Evolutionary conservation across 2,888 invertebrate species (phyloP).

Genomic region (Leptinotarsa peninsularis): DNA sequence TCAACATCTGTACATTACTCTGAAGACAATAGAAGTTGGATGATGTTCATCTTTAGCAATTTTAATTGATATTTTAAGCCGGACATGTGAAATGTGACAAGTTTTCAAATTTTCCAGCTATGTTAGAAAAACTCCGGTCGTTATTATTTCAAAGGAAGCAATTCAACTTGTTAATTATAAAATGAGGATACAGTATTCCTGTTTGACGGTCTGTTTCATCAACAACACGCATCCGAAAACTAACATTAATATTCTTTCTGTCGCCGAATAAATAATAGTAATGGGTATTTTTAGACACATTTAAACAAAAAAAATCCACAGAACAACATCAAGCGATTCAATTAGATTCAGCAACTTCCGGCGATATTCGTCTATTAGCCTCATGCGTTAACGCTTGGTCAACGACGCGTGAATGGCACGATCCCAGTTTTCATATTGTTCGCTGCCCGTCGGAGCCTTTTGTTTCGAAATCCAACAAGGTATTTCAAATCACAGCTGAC

Average conservation of each 20-base stretch:
- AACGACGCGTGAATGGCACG: slow-evolving; percentile 55
- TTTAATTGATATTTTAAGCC: no score
- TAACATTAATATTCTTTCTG: background rate
- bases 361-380: slow-evolving; percentile 52
- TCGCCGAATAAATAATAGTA: background rate
- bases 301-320: slow-evolving; percentile 21
- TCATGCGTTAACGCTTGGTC: slow-evolving; percentile 52
- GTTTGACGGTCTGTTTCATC: background rate
- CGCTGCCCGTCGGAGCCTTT: slow-evolving; percentile 6
- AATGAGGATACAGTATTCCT: background rate
- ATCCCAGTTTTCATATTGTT: slow-evolving; percentile 45
- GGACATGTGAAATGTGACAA: no score
- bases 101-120: no score
- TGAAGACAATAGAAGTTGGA: no score
- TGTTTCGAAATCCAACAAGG: background rate
- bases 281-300: slow-evolving; percentile 24
- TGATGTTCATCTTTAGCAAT: no score
- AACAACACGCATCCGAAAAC: background rate
- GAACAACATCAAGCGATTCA: slow-evolving; percentile 33
- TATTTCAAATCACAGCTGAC: slow-evolving; percentile 8
- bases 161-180: background rate
- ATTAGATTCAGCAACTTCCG: slow-evolving; percentile 42
- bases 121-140: no score
- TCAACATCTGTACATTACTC: no score
- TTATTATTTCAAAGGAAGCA: background rate